Base-by-base conservation (phyloP, 1,140 invertebrate species). In the Drosophila prosaltans region DNA sequence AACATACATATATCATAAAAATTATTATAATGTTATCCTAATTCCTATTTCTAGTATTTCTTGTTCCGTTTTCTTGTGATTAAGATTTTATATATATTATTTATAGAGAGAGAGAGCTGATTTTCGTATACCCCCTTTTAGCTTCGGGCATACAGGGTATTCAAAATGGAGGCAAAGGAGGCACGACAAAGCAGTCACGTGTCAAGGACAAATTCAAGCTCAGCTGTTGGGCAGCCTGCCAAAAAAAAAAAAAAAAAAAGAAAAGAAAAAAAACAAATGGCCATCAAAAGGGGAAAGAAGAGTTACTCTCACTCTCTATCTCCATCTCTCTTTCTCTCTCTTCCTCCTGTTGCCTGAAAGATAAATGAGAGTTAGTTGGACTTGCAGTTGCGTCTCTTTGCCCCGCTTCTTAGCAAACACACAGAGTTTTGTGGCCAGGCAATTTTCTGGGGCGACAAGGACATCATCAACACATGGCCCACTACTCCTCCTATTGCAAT, bases 401-500 rank as follows among this genome's bases (percentile, higher is more conserved):
- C 16, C 26, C 36, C 16, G n/a, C 36, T 16, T 32, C 39, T 43
- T 68, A 48, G 36, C 65, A 11, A 26, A 60, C 45, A 51, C 21
- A 51, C 45, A 51, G 45, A 26, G 26, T 51, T 51, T 51, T 51
- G 45, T 51, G 45, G 45, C 45, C 21, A 26, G 66, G 48, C 57
- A 61, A 54, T 68, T 51, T 72, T 62, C 26, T 67, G 11, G 57
- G 57, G 48, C 45, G 68, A 82, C 80, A 83, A 68, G 72, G 75
- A 79, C 80, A 72, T 69, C 69, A 75, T 78, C 80, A 81, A 81
- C 78, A 81, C 74, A 81, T 81, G 79, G 63, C 65, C 55, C 48
- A n/a, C 55, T 63, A 64, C 65, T 80, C 45, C 61, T 58, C 36
- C 57, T 60, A 67, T 69, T 69, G 72, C 81, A 83, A 80, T 83